phyloP scores from a whole-genome alignment of 2,888 invertebrate species.

The Leucoptera coffeella region DNA sequence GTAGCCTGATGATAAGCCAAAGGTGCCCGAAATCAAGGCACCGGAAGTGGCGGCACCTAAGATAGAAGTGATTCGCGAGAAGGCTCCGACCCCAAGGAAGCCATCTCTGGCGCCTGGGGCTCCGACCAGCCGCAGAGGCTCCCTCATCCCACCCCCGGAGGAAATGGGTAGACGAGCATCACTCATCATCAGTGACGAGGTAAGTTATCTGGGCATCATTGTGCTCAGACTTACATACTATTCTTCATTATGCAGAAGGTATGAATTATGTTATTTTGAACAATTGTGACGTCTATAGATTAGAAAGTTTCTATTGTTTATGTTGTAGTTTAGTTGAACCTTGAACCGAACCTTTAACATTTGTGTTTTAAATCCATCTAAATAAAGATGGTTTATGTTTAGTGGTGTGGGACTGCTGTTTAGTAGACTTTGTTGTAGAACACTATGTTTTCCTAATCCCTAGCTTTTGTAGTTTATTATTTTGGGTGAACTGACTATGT shows the following conservation, averaged over 20 bases:
- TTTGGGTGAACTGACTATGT: not conserved
- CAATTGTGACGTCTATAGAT: too few species aligned
- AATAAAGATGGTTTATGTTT: too few species aligned
- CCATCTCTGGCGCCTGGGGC: slow-evolving; percentile 69
- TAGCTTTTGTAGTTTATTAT: slow-evolving; percentile 29
- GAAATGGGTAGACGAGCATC: slow-evolving; percentile 82
- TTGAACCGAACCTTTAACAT: slow-evolving; percentile 51
- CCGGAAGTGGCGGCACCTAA: slow-evolving; percentile 67
- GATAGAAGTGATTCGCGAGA: slow-evolving; percentile 82
- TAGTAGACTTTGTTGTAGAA: slow-evolving; percentile 14
- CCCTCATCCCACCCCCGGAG: slow-evolving; percentile 84
- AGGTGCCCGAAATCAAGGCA: slow-evolving; percentile 65
- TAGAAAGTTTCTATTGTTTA: too few species aligned
- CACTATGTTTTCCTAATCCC: slow-evolving; percentile 33
- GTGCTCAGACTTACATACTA: too few species aligned
- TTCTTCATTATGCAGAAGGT: slow-evolving; percentile 1
- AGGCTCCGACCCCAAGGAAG: slow-evolving; percentile 58
- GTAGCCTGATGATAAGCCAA: slow-evolving; percentile 19
- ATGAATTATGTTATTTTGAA: too few species aligned
- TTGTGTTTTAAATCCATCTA: too few species aligned
- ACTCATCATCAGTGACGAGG: slow-evolving; percentile 91
- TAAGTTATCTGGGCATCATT: too few species aligned
- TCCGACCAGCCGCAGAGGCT: slow-evolving; percentile 60
- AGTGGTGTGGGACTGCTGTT: slow-evolving; percentile 14
- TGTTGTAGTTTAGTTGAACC: slow-evolving; percentile 18